Conservation (phyloP, 2,113 vertebrate species). For the Choloepus hoffmanni region DNA sequence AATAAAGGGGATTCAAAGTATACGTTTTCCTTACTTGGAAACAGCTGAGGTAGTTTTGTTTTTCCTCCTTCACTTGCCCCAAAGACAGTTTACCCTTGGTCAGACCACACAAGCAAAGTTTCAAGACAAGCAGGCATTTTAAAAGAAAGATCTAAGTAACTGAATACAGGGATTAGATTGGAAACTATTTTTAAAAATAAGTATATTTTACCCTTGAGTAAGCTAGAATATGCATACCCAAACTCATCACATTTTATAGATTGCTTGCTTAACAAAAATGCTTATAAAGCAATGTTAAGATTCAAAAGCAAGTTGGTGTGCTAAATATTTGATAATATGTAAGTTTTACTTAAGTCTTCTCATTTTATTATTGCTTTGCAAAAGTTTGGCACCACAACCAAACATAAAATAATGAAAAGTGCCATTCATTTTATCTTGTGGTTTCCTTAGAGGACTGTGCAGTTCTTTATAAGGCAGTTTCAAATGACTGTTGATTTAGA, state of each 20-base stretch:
- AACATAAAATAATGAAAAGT: slow-evolving; percentile 33
- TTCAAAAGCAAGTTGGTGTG: slow-evolving; percentile 18
- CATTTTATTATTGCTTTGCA: slow-evolving; percentile 40
- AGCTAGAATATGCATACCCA: neutral
- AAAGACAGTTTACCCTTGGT: slow-evolving; percentile 47
- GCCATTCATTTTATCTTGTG: slow-evolving; percentile 10
- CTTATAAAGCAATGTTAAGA: neutral
- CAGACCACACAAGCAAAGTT: slow-evolving; percentile 43
- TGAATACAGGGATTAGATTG: slow-evolving; percentile 43
- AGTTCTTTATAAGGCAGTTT: neutral
- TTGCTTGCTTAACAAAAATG: slow-evolving; percentile 41
- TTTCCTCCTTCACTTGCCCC: neutral
- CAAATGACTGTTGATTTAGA: neutral
- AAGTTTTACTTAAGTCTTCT: slow-evolving; percentile 11
- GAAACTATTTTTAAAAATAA: slow-evolving; percentile 58
- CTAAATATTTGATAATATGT: neutral
- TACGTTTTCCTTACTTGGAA: slow-evolving; percentile 55
- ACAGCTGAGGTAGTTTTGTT: slow-evolving; percentile 60
- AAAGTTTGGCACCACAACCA: neutral
- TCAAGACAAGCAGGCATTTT: slow-evolving; percentile 59
- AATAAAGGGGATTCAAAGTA: neutral
- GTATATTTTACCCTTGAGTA: slow-evolving; percentile 20
- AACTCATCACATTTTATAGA: neutral
- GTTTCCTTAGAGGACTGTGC: neutral
- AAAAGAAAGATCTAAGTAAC: slow-evolving; percentile 44